phyloP scores from a whole-genome alignment of 2,113 vertebrate genomes.

The Theristicus caerulescens region DNA sequence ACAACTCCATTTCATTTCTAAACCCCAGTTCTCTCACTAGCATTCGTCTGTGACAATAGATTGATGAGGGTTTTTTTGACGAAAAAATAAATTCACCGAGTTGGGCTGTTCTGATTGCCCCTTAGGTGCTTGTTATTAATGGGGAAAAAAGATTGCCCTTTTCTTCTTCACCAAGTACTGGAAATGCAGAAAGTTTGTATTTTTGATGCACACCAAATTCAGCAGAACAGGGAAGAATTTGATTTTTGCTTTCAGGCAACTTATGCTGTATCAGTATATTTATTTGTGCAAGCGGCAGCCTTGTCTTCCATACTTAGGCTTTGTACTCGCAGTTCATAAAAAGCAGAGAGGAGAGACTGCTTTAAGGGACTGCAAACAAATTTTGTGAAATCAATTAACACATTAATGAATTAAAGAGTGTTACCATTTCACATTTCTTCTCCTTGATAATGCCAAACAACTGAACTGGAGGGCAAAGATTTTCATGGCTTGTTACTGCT shows the following conservation, averaged over 20 bases:
- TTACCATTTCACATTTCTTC: background rate
- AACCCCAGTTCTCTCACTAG: background rate
- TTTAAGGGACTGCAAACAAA: background rate
- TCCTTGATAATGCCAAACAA: background rate
- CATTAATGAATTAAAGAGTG: background rate
- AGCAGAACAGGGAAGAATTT: background rate
- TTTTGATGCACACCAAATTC: background rate
- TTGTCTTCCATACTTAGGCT: background rate
- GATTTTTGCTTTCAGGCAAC: background rate
- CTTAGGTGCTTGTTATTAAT: background rate
- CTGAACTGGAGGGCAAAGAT: background rate
- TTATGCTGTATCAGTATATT: background rate
- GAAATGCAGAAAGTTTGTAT: background rate
- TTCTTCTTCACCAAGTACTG: background rate
- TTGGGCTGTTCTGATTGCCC: background rate
- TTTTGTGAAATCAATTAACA: constrained; percentile 9
- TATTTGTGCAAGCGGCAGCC: background rate
- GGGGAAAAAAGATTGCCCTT: background rate
- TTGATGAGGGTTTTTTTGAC: background rate
- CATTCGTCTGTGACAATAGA: background rate
- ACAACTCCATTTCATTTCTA: background rate
- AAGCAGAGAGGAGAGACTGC: background rate
- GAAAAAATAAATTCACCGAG: background rate
- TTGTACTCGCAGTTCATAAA: background rate
- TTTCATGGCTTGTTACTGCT: background rate